phyloP scores from a whole-genome alignment of 2,113 vertebrate species.

The Chunga burmeisteri region DNA sequence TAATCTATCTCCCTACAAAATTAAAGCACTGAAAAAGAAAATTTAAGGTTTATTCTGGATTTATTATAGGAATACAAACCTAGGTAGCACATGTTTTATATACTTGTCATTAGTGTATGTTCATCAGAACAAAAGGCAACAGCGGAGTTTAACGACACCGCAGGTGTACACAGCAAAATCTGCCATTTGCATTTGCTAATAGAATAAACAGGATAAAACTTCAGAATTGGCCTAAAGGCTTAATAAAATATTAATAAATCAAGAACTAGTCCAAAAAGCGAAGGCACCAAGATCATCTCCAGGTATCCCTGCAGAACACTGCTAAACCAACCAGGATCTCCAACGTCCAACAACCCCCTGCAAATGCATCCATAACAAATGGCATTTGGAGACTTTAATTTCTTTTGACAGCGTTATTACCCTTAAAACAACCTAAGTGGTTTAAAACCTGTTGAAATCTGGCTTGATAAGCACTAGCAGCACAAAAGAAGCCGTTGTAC shows the following conservation, averaged over 20 bases:
- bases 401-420: background rate
- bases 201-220: background rate
- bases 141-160: background rate
- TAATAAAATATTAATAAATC: background rate
- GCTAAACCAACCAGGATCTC: background rate
- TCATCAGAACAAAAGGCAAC: background rate
- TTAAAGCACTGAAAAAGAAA: background rate
- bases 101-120: fast-evolving
- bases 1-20: background rate
- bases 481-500: background rate
- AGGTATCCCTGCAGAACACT: background rate
- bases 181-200: background rate
- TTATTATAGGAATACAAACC: background rate
- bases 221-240: background rate
- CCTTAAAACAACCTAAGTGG: background rate
- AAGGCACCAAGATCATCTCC: too few relatives aligned
- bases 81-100: too few relatives aligned
- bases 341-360: background rate
- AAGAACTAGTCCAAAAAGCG: background rate
- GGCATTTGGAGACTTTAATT: background rate
- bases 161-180: background rate
- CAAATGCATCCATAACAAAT: background rate
- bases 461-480: background rate
- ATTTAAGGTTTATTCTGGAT: background rate
- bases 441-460: background rate